A percentile compares a stretch with the other conserved stretches of the same genome.
Evolutionary conservation across 2,797 vertebrate genomes (phyloP).

Genomic region (Gallinago stenura): DNA sequence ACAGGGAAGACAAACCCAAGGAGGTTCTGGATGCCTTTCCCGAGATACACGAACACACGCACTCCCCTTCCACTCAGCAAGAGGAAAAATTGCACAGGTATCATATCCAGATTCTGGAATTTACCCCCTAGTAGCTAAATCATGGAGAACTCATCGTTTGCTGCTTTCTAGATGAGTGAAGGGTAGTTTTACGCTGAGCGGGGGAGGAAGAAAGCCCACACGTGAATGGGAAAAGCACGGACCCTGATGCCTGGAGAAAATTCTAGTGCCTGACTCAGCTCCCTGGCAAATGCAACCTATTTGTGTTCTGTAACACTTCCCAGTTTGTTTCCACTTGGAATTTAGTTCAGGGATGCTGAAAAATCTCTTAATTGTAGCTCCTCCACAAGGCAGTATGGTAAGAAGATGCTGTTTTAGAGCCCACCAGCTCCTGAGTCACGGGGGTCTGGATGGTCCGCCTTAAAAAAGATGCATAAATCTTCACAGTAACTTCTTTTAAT

Average conservation of each 20-base stretch:
- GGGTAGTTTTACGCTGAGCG: background rate
- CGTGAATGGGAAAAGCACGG: background rate
- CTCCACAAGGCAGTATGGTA: rapidly evolving
- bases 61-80: background rate
- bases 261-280: constrained; percentile 42
- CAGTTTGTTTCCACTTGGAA: background rate
- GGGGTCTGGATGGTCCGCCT: background rate
- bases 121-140: background rate
- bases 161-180: background rate
- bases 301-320: background rate
- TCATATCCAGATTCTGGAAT: rapidly evolving
- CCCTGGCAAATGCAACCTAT: background rate
- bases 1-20: background rate
- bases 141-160: rapidly evolving
- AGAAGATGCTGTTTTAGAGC: background rate
- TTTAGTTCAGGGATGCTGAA: background rate
- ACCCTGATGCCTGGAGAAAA: background rate
- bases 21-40: background rate
- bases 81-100: background rate
- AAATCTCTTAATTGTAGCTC: background rate
- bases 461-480: background rate
- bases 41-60: rapidly evolving
- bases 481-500: background rate
- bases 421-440: background rate
- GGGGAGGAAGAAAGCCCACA: background rate